Base-by-base conservation (phyloP, 2,888 invertebrate genomes). In the Minunthozetes semirufus region DNA sequence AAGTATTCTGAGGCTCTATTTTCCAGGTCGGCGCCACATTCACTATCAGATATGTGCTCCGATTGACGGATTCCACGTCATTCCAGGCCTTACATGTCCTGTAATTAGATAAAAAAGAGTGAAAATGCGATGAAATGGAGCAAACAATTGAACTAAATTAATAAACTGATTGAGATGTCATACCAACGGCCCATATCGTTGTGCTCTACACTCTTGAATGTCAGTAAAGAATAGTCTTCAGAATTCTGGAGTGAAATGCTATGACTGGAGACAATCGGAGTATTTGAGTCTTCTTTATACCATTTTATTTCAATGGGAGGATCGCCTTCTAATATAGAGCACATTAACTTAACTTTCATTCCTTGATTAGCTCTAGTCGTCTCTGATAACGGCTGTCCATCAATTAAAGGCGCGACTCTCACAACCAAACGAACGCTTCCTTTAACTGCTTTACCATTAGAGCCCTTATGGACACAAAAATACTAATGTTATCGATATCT, bases 291-390 rank as follows among this genome's bases (percentile, higher is more conserved):
- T 33, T 71, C 72, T 38, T 42, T 72, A 19, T 80, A 80, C 83
- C 83, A 83, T 27, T 77, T 78, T 29, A 83, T 81, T 61, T 79
- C 79, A 38, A 83, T 79, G 25, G 83, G 83, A 27, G 81, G 80
- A 78, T 83, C 83, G 5, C 83, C 78, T 68, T 78, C 77, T 2
- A 74, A 66, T 3, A 78, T 76, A 42, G 76, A 77, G 48, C 78
- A 78, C 77, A 78, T 77, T 27, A 78, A 25, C 73, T 77, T 77
- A 0, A 77, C 74, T 53, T 77, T 76, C 68, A 76, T 75, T 13
- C 78, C 78, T 70, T 78, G 78, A 63, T 78, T 77, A 5, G 76
- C 77, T n/a, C 73, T 66, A 0, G 76, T 72, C 11, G 70, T 48
- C 11, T 75, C 75, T 17, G 77, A 76, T 17, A 78, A 15, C 48